phyloP scores from a whole-genome alignment of 2,113 vertebrate genomes.

The Neoarius graeffei region DNA sequence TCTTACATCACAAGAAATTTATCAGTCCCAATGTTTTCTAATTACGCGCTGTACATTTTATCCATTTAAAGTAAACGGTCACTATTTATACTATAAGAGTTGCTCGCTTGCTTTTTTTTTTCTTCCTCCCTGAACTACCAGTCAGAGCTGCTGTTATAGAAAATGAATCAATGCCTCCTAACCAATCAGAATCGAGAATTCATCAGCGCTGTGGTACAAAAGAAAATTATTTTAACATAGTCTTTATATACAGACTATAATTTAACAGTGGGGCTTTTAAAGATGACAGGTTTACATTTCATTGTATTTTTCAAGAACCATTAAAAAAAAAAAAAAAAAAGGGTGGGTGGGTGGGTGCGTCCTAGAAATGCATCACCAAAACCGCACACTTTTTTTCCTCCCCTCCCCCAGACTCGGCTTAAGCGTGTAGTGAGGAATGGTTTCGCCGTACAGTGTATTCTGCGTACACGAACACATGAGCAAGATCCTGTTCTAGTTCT shows the following conservation, averaged over 20 bases:
- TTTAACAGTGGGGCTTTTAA: background rate
- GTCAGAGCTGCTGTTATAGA: no score
- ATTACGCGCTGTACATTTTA: background rate
- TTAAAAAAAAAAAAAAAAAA: no score
- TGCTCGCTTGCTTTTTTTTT: no score
- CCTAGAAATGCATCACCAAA: no score
- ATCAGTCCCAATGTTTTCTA: background rate
- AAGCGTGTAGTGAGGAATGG: background rate
- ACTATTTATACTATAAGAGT: background rate
- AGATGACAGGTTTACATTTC: background rate
- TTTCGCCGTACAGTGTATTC: background rate
- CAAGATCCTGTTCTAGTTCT: background rate
- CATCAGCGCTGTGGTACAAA: background rate
- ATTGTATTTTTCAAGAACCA: background rate
- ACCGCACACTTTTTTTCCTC: background rate
- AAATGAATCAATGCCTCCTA: background rate
- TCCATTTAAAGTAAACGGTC: background rate
- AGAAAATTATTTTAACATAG: background rate
- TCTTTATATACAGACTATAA: background rate
- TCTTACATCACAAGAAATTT: background rate
- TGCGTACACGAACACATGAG: no score
- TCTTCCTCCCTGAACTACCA: no score
- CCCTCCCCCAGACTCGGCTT: background rate
- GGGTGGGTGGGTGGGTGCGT: no score
- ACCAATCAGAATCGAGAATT: background rate